Evolutionary conservation across 1,140 invertebrate genomes (phyloP).

Genomic region (Melanaphis sacchari): DNA sequence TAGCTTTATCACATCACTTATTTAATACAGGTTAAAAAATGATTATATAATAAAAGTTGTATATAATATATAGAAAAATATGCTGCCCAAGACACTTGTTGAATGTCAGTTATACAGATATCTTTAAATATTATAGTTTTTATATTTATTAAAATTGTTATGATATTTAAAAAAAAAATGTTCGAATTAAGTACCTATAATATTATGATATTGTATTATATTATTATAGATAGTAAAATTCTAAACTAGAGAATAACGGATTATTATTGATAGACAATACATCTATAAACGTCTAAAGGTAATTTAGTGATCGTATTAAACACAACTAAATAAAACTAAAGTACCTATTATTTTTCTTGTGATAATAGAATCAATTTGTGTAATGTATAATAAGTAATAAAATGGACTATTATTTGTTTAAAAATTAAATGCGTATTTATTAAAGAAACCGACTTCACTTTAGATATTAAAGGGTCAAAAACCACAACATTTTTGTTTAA

Average conservation of each 20-base stretch:
- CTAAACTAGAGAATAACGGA: too few relatives aligned
- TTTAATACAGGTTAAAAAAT: too few relatives aligned
- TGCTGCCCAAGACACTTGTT: background rate
- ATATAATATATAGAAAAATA: background rate
- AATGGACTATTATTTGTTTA: background rate
- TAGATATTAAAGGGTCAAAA: background rate
- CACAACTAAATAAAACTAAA: too few relatives aligned
- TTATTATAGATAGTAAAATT: background rate
- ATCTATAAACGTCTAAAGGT: background rate
- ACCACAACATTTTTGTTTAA: constrained; percentile 4
- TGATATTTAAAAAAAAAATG: background rate
- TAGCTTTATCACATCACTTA: too few relatives aligned
- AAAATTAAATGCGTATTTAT: background rate
- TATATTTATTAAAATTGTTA: background rate
- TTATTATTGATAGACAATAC: background rate
- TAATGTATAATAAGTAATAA: background rate
- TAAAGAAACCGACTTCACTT: background rate
- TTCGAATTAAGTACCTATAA: too few relatives aligned
- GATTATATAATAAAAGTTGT: background rate
- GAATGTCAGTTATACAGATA: background rate
- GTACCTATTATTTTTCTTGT: background rate
- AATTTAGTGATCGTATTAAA: background rate
- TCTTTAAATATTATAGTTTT: background rate
- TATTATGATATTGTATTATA: too few relatives aligned
- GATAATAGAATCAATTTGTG: background rate